Conservation (phyloP, 2,797 vertebrate species). For the Triplophysa bombifrons region DNA sequence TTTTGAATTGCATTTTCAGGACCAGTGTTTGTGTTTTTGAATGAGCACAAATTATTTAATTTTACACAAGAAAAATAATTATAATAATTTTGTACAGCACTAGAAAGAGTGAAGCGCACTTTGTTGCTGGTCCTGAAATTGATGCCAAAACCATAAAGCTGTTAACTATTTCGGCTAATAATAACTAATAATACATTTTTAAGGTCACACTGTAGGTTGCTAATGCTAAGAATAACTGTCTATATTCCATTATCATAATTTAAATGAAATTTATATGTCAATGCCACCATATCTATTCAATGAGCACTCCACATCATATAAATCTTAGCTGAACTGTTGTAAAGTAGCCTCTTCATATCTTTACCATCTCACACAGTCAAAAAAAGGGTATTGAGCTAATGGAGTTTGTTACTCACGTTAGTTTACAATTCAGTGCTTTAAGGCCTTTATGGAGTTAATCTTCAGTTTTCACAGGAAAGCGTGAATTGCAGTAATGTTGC, state of each 20-base stretch:
- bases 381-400: too few relatives aligned
- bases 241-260: not conserved
- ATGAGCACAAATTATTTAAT: not conserved
- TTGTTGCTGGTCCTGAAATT: slow-evolving; percentile 2
- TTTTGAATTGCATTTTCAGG: slow-evolving; percentile 8
- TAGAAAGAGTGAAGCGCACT: not conserved
- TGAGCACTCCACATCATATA: not conserved
- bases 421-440: not conserved
- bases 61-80: too few relatives aligned
- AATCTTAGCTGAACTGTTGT: not conserved
- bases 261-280: slow-evolving; percentile 36
- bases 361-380: not conserved
- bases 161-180: not conserved
- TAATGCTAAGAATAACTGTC: not conserved
- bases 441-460: not conserved
- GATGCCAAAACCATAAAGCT: too few relatives aligned
- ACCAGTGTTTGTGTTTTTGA: not conserved
- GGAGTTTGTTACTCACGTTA: too few relatives aligned
- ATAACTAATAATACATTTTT: too few relatives aligned
- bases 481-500: too few relatives aligned
- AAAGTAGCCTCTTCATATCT: not conserved
- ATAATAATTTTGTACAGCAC: too few relatives aligned
- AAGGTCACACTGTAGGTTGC: not conserved
- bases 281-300: not conserved
- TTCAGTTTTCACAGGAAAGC: not conserved